Conservation (phyloP, 1,140 invertebrate species). For the Marisa cornuarietis region DNA sequence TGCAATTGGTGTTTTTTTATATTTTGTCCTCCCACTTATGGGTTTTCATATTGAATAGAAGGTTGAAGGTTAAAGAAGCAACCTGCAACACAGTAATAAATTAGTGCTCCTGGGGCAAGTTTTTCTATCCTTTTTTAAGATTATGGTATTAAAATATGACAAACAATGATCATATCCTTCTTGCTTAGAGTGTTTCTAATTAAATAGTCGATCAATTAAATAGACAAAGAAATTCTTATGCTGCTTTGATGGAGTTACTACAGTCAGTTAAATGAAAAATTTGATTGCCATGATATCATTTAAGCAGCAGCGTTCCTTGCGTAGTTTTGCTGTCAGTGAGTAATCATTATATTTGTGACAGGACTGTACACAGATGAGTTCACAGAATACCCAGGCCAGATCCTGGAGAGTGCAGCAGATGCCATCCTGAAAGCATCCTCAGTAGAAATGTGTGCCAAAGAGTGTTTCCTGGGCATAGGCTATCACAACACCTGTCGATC, state of each 20-base stretch:
- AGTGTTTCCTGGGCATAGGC: conserved; percentile 25
- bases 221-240: too few relatives aligned
- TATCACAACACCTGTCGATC: conserved; percentile 31
- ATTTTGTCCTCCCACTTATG: too few relatives aligned
- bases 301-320: not conserved
- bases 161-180: not conserved
- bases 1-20: too few relatives aligned
- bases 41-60: too few relatives aligned
- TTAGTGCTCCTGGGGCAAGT: too few relatives aligned
- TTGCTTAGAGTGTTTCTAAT: not conserved
- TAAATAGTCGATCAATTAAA: too few relatives aligned
- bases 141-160: not conserved
- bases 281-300: not conserved
- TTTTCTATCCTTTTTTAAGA: too few relatives aligned
- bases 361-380: conserved; percentile 40
- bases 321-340: not conserved
- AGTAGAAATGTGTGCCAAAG: conserved; percentile 35
- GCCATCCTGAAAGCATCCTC: conserved; percentile 9
- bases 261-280: too few relatives aligned
- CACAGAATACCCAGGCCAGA: conserved; percentile 30
- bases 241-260: too few relatives aligned
- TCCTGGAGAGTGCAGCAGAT: conserved; percentile 25
- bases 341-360: conserved; percentile 12
- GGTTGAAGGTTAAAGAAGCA: too few relatives aligned
- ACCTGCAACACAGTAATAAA: too few relatives aligned